phyloP scores from a whole-genome alignment of 2,113 vertebrate species.

The Tragelaphus scriptus region DNA sequence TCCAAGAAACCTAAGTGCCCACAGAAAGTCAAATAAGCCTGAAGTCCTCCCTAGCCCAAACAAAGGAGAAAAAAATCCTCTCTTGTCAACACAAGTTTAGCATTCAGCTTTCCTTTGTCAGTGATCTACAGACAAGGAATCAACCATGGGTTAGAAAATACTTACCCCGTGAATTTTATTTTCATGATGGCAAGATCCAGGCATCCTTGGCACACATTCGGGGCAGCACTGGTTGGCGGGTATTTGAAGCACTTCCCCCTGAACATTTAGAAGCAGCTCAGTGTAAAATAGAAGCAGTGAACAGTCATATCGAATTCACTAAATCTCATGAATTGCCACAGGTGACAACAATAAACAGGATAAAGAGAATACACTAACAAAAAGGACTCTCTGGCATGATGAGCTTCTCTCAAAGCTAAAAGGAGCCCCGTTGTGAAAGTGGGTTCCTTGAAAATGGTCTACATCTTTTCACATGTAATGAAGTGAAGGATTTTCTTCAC shows the following conservation, averaged over 20 bases:
- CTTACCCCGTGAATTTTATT: constrained; percentile 86
- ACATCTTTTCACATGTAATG: constrained; percentile 20
- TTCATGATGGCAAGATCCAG: constrained; percentile 85
- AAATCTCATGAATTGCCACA: background rate
- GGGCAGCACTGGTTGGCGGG: constrained; percentile 91
- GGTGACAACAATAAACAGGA: background rate
- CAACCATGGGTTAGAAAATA: background rate
- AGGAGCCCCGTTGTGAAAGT: background rate
- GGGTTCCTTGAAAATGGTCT: constrained; percentile 7
- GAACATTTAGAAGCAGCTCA: constrained; percentile 26
- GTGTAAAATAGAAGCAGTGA: background rate
- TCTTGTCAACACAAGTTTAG: background rate
- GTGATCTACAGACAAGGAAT: background rate
- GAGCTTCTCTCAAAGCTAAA: background rate
- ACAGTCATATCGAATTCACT: background rate
- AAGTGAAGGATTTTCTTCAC: background rate
- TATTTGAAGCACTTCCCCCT: constrained; percentile 91
- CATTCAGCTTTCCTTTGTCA: background rate
- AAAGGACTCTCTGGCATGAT: constrained; percentile 23
- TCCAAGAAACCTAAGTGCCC: background rate
- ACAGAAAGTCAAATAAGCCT: background rate
- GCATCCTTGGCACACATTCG: constrained; percentile 77
- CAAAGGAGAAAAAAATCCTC: background rate
- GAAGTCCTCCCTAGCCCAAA: background rate
- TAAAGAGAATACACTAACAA: background rate